Evolutionary conservation across 1,140 invertebrate genomes (phyloP), one percentile per base, ranked within the genome.

Genomic region (Aphis gossypii): DNA sequence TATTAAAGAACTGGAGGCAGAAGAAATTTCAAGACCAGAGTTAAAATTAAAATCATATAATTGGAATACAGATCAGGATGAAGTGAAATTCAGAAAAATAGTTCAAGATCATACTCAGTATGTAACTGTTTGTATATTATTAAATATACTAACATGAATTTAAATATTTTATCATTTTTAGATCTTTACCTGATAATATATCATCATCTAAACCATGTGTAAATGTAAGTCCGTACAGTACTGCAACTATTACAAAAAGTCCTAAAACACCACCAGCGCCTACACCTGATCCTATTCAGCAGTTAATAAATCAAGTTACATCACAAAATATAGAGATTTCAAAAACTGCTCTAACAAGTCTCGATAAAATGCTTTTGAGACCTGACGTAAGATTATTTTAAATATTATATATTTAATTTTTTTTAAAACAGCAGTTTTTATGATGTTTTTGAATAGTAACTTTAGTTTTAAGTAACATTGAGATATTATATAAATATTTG

Each of bases 211-310:
- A 93, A 86, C 92, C 92, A 56, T 93, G 76, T 86, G 92, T 93
- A 41, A 93, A 93, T 56, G 92, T 93, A 9, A 93, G 92, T 21
- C 92, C 92, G n/a, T 93, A 93, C 23, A 93, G 92, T 86, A 93
- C 92, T 54, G 92, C 92, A 21, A 93, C 92, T 35, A 93, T 93
- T 56, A 93, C 92, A 8, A 93, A 93, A 93, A 93, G 90, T 92
- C 90, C 92, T n/a, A 93, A 84, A 93, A 51, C 48, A 51, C 6
- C 48, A 56, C 18, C 82, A 86, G 6, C 76, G 0, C 35, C 82
- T 23, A 46, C 38, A 4, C 30, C 30, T 41, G 92, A 93, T 84
- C 48, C 92, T 86, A 86, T 93, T 93, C 68, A 93, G 25, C 76
- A 93, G 35, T 48, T 93, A 84, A 93, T 93, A 38, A 82, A 86